Evolutionary conservation across 2,113 vertebrate genomes (phyloP), one percentile per base, ranked within the genome.

Genomic region (Labeo catla): DNA sequence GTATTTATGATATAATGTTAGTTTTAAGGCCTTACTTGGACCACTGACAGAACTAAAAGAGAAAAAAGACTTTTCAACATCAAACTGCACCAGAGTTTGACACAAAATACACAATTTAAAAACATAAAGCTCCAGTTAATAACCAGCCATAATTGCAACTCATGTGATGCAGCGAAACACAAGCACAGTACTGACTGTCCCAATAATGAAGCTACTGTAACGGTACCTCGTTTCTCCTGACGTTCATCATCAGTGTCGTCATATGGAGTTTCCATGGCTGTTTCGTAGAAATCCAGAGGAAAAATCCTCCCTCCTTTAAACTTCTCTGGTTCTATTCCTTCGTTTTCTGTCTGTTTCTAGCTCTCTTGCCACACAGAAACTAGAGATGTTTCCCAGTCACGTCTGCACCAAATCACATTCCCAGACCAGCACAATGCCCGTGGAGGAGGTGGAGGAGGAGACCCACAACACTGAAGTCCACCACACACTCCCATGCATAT

Each of bases 221-320:
- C 9, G 94, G 95, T 97, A 96, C 95, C 96, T 97, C 96, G 96
- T 96, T 96, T 97, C 93, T 98, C 96, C 95, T 93, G 96, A 95
- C 94, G 96, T 95, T 96, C 95, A 95, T 97, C 96, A 91, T 95
- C 94, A 93, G 95, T 97, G 94, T 97, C 97, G 91, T 97, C 97
- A 87, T 96, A 95, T 93, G 95, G 93, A 95, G 96, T 97, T 97
- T 98, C 97, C 97, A 99, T 98, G 95, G 16, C 70, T 39, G 96
- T 94, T 95, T 97, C 96, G 95, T 96, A 96, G 95, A 95, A 93
- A 96, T 96, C 95, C 94, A 97, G 49, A 16, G 34, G 16, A 97
- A 97, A 97, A 97, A 96, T 28, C 94, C 94, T 89, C 92, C 94
- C 91, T 92, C 43, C 86, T 19, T 93, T 94, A 92, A 94, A 92